These are phyloP conservation scores for Tyrannus savana DNA, from an alignment of 2,113 vertebrate genomes.

Conservation along the genomic window DNA sequence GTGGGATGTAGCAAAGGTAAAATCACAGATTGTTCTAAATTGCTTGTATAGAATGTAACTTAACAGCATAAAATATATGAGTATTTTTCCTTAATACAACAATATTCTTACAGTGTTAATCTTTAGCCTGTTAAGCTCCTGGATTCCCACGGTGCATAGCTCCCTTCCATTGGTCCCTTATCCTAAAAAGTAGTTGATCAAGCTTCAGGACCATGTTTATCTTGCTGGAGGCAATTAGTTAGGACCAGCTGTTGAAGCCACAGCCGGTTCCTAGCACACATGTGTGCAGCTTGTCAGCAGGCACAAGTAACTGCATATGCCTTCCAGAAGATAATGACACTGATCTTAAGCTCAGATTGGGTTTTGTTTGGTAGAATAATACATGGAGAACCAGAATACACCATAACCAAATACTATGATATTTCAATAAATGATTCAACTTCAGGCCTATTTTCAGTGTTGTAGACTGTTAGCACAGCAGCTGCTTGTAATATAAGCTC, in stretches of 20 bases:
- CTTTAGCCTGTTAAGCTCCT: neutral
- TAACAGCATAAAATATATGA: neutral
- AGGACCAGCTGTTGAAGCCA: constrained; percentile 39
- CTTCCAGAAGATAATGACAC: constrained; percentile 19
- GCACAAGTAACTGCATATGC: constrained; percentile 2
- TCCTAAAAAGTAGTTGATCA: neutral
- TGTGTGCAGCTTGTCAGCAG: neutral
- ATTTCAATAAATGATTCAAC: neutral
- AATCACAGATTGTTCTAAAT: constrained; percentile 30
- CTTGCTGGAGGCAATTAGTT: constrained; percentile 41
- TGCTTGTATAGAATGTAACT: neutral
- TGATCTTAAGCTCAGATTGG: neutral
- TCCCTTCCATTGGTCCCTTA: neutral
- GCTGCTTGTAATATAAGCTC: constrained; percentile 15
- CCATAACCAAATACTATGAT: neutral
- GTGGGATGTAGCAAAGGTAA: neutral
- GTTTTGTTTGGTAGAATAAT: constrained; percentile 35
- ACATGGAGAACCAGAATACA: constrained; percentile 16
- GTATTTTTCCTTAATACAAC: neutral
- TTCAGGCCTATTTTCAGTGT: constrained; percentile 2
- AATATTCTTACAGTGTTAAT: neutral
- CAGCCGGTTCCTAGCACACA: neutral
- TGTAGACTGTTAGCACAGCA: neutral
- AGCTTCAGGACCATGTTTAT: constrained; percentile 23
- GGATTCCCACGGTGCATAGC: neutral